Evolutionary conservation across 2,888 invertebrate species (phyloP), one percentile per base, ranked within the genome.

Genomic region (Actias luna): DNA sequence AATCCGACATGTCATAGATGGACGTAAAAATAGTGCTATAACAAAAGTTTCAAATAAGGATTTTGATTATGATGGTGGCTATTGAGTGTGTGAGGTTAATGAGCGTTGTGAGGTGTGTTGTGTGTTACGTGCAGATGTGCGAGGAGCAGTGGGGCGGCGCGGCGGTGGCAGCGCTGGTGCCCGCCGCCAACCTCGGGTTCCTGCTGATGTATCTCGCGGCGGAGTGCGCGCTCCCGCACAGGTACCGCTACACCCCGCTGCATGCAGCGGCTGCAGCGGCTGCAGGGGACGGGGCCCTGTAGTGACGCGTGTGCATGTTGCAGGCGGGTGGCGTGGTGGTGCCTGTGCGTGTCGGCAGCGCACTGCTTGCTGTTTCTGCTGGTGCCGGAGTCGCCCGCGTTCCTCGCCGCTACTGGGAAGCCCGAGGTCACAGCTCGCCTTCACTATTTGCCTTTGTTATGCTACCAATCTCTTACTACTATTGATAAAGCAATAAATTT

Each of bases 141-240:
- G 72, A 73, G 62, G 65, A 59, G 52, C 59, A 67, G 2, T 80
- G 79, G 70, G 75, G 80, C 14, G 88, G 88, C 36, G 88, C 88
- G 58, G 87, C 86, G 8, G 83, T 78, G 62, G 75, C 86, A 55
- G 80, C 87, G 61, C 77, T 83, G 60, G 79, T 84, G 62, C 67
- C 83, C 65, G 85, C 84, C 16, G 82, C 86, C 77, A 88, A 87
- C 76, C 68, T 77, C 31, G 89, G 88, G 64, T 71, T 85, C 66
- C 79, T 88, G 69, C 78, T 87, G 60, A 88, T 89, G 88, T 88
- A 87, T 73, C 66, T 83, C 0, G 88, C 85, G 0, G 86, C 88
- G 0, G 83, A 83, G 67, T 69, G 71, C 12, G 69, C 69, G 0
- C 14, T 87, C 33, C 65, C 76, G 3, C 83, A 82, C 68, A 77